Base-by-base conservation (phyloP, 2,888 invertebrate genomes). In the Aphidoletes aphidimyza region DNA sequence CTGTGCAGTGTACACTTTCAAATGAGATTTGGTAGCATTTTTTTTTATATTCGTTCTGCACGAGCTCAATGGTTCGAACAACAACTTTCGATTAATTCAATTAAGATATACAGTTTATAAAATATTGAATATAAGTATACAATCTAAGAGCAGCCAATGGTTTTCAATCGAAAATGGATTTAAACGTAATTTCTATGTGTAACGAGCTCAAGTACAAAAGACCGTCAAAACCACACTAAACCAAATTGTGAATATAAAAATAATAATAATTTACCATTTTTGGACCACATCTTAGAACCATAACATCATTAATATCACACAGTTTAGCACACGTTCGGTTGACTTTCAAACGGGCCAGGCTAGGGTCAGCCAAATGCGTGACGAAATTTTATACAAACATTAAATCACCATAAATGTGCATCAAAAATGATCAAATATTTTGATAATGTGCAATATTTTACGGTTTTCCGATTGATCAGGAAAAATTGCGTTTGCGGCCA, bases 101-200 rank as follows among this genome's bases (percentile, higher is more conserved):
- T 69, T 69, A 69, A 69, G 69, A 69, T 69, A 69, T 69, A n/a
- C n/a, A 69, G 69, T 69, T 30, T 30, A 69, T 69, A 69, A n/a
- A n/a, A n/a, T n/a, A n/a, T n/a, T n/a, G n/a, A 69, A 69, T 69
- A 69, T 69, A 9, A n/a, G 30, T 22, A 17, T 54, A 26, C 69
- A 17, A 30, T n/a, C n/a, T n/a, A n/a, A n/a, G n/a, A n/a, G n/a
- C n/a, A n/a, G n/a, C n/a, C n/a, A 69, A 30, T 30, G 69, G 14
- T 14, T 30, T 69, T 69, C 3, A 47, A 69, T 69, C 30, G n/a
- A 14, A 26, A 30, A 69, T 69, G 8, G 69, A 69, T 69, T 11
- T 3, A 26, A 22, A n/a, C n/a, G 17, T 11, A 47, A 47, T 54
- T 69, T 69, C 34, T 26, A n/a, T 69, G 30, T 34, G 1, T 26